phyloP scores from a whole-genome alignment of 2,888 invertebrate genomes.

The Harpalus rubripes region DNA sequence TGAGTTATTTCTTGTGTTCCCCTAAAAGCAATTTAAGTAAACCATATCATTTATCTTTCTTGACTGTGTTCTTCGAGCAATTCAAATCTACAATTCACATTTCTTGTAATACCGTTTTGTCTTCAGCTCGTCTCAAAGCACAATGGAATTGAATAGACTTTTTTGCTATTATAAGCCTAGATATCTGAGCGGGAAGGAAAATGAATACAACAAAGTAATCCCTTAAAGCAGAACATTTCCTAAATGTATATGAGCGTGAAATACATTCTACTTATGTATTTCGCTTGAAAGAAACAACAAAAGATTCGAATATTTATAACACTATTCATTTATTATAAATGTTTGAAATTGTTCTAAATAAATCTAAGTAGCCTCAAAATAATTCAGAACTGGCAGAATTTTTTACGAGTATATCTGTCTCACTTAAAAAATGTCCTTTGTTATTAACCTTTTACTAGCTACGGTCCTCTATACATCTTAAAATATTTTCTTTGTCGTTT shows the following conservation, averaged over 20 bases:
- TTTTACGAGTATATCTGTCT: too few relatives aligned
- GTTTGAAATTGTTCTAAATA: too few relatives aligned
- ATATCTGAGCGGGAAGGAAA: not conserved
- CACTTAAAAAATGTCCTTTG: too few relatives aligned
- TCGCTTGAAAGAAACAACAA: not conserved
- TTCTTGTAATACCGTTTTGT: slow-evolving; percentile 30
- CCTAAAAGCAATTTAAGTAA: slow-evolving; percentile 18
- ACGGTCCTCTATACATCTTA: too few relatives aligned
- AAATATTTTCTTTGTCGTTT: too few relatives aligned
- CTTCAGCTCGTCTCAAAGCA: slow-evolving; percentile 1
- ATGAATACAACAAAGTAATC: not conserved
- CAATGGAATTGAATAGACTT: slow-evolving; percentile 1
- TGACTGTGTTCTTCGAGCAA: slow-evolving; percentile 8
- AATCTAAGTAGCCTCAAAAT: too few relatives aligned
- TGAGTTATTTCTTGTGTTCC: slow-evolving; percentile 24
- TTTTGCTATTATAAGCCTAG: not conserved
- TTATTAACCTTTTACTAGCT: too few relatives aligned
- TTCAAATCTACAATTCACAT: slow-evolving; percentile 18
- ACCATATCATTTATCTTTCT: slow-evolving; percentile 35
- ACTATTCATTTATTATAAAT: not conserved
- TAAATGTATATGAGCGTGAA: not conserved
- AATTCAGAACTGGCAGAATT: too few relatives aligned
- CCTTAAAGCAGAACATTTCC: not conserved
- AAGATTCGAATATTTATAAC: not conserved
- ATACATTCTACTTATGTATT: not conserved